Evolutionary conservation across 1,140 invertebrate genomes (phyloP).

Genomic region (Helicoverpa armigera): DNA sequence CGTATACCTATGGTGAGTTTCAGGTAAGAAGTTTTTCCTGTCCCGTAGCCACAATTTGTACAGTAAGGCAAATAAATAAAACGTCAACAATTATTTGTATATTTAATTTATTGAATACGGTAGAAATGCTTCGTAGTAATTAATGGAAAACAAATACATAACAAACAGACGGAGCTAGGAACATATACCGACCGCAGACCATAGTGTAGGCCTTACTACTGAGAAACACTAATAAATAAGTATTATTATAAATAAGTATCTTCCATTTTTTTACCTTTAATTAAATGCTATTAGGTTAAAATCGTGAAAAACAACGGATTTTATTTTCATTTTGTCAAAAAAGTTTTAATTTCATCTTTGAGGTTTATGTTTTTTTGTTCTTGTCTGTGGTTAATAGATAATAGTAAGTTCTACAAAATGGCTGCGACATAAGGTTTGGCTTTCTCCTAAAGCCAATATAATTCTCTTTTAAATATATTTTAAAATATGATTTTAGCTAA

Average conservation of each 20-base stretch:
- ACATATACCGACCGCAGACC: slow-evolving; percentile 79
- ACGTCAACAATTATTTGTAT: slow-evolving; percentile 74
- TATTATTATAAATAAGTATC: no score
- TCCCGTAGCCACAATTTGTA: neutral
- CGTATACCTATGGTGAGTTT: no score
- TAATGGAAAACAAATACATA: slow-evolving; percentile 84
- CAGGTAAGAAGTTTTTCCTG: no score
- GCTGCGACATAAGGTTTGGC: slow-evolving; percentile 73
- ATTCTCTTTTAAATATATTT: slow-evolving; percentile 74
- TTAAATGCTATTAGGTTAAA: no score
- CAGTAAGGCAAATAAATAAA: neutral
- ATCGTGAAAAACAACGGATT: neutral
- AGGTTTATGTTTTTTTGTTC: neutral
- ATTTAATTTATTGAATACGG: slow-evolving; percentile 86
- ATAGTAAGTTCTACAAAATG: slow-evolving; percentile 60
- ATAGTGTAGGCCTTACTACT: slow-evolving; percentile 51
- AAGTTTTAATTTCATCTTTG: slow-evolving; percentile 1
- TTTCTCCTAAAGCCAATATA: slow-evolving; percentile 83
- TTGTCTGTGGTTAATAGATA: neutral
- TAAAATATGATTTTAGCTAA: slow-evolving; percentile 64
- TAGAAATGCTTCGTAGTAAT: slow-evolving; percentile 85
- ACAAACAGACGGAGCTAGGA: slow-evolving; percentile 85
- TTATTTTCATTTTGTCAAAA: neutral
- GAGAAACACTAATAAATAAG: neutral
- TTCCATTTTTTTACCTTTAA: no score